Evolutionary conservation across 30 jellyfish, hydroid and myxozoan genomes (phyloP).

Genomic region (Aurelia aurita complex sp. Pacific): DNA sequence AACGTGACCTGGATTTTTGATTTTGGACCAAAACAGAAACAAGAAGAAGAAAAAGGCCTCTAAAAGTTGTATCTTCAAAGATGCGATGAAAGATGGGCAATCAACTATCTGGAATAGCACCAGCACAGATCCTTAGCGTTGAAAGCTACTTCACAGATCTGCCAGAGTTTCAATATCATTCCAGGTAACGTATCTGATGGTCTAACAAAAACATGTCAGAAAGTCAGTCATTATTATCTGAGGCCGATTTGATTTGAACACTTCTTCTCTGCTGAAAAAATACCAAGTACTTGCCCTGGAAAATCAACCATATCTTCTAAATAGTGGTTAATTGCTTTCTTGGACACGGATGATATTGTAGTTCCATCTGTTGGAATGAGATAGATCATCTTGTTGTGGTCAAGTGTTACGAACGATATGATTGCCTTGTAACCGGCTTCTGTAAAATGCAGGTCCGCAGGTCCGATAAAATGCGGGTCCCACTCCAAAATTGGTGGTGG

Average conservation of each 20-base stretch:
- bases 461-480: too few species aligned
- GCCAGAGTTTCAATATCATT: slow-evolving; percentile 87
- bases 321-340: too few species aligned
- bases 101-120: slow-evolving; percentile 95
- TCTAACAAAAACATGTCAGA: background rate
- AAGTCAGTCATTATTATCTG: background rate
- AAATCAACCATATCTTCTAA: too few species aligned
- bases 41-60: background rate
- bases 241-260: background rate
- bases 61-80: background rate
- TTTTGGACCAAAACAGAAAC: background rate
- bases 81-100: slow-evolving; percentile 71
- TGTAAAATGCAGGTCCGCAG: too few species aligned
- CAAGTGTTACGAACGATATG: too few species aligned
- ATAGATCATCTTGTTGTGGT: too few species aligned
- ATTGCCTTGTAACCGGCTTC: too few species aligned
- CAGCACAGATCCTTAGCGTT: slow-evolving; percentile 90
- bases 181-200: slow-evolving; percentile 55
- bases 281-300: background rate
- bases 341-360: too few species aligned
- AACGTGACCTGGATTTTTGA: too few species aligned
- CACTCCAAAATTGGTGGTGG: too few species aligned
- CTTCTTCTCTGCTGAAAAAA: background rate
- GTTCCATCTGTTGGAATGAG: too few species aligned
- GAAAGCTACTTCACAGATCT: slow-evolving; percentile 88